These are phyloP conservation scores for Hydractinia echinata DNA, from an alignment of 30 jellyfish, hydroid and myxozoan species.

Conservation along the genomic window DNA sequence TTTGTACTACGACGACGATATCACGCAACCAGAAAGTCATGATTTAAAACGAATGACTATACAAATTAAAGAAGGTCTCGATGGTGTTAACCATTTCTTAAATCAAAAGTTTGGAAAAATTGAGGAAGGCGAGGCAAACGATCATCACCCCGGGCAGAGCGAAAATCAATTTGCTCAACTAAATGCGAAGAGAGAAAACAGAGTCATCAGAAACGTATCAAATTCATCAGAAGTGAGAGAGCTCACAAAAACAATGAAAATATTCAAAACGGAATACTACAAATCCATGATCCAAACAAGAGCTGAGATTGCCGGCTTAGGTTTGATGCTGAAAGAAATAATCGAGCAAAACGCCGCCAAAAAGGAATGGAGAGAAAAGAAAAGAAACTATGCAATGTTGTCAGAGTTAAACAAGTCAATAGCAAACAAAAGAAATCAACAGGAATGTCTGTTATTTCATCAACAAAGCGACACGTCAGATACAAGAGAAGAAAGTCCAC, in stretches of 20 bases:
- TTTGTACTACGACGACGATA: conserved; percentile 79
- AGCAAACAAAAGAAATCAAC: neutral
- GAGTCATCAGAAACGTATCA: neutral
- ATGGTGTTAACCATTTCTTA: conserved; percentile 38
- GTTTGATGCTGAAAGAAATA: conserved; percentile 33
- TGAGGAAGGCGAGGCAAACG: too few relatives aligned
- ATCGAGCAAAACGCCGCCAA: conserved; percentile 4
- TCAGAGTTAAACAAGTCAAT: conserved; percentile 5
- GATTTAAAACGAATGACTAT: conserved; percentile 72
- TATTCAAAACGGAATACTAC: conserved; percentile 7
- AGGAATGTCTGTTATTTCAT: neutral
- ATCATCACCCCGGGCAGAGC: neutral
- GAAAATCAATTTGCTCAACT: neutral
- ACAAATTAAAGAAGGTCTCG: conserved; percentile 61
- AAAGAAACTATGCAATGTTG: neutral
- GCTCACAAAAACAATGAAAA: neutral
- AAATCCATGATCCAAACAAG: conserved; percentile 33
- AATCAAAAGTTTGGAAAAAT: conserved; percentile 28
- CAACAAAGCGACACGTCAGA: neutral
- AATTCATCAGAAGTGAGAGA: neutral
- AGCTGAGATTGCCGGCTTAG: conserved; percentile 39
- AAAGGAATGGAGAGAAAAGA: neutral
- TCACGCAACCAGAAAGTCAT: conserved; percentile 50
- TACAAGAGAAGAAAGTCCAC: neutral
- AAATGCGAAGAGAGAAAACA: neutral